Conservation (phyloP, 2,113 vertebrate genomes). For the Turdus rufiventris region DNA sequence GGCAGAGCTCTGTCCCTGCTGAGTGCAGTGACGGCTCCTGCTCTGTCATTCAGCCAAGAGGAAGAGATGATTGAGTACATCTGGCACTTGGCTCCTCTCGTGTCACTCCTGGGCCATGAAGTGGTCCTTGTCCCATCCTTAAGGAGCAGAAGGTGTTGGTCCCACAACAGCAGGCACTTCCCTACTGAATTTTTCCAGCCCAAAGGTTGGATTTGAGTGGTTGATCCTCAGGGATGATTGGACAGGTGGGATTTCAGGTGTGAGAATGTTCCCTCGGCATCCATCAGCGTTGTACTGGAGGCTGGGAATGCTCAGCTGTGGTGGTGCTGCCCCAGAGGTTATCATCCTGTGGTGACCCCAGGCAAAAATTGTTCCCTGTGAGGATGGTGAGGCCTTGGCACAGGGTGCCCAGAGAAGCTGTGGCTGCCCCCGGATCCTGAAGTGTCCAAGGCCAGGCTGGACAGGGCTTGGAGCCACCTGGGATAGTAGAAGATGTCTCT, state of each 20-base stretch:
- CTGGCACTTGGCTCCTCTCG: background rate
- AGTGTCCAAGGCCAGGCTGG: background rate
- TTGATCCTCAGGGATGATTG: fast-evolving
- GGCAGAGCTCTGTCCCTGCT: background rate
- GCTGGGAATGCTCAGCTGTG: background rate
- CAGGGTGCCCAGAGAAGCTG: background rate
- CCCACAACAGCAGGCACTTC: background rate
- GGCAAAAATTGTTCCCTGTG: background rate
- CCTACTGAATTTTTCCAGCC: background rate
- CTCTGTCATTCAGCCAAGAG: background rate
- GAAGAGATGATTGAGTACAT: background rate
- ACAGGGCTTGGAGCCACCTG: background rate
- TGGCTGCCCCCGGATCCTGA: background rate
- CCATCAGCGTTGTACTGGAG: fast-evolving
- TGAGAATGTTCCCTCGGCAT: fast-evolving
- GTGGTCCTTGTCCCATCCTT: background rate
- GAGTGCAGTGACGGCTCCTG: background rate
- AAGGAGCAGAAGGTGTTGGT: background rate
- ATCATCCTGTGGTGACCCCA: background rate
- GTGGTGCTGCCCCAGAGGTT: background rate
- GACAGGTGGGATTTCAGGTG: background rate
- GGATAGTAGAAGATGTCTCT: fast-evolving
- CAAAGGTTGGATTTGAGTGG: background rate
- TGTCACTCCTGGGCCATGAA: background rate
- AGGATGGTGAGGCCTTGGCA: background rate